Percentiles rank a stretch among this genome's conserved stretches.
These are phyloP conservation scores for Charaxes varanes DNA, from an alignment of 1,140 invertebrate species.

Conservation along the genomic window DNA sequence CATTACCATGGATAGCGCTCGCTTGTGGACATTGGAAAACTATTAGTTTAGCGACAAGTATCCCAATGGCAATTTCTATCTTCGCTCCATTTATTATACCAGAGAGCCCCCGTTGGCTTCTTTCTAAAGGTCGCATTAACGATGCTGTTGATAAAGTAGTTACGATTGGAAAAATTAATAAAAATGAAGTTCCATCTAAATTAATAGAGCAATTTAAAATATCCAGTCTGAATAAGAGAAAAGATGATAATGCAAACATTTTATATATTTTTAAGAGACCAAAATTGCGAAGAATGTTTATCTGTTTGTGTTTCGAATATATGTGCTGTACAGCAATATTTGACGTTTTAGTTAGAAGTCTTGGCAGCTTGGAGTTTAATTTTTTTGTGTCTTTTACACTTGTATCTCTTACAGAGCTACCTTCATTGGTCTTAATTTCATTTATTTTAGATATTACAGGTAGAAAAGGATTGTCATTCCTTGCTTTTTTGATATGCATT, in stretches of 20 bases:
- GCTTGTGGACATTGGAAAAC: conserved; percentile 80
- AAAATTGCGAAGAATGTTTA: conserved; percentile 39
- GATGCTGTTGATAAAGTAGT: conserved; percentile 77
- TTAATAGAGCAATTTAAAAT: conserved; percentile 47
- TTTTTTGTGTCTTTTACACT: conserved; percentile 56
- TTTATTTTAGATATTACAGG: conserved; percentile 51
- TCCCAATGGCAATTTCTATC: conserved; percentile 57
- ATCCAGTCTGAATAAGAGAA: conserved; percentile 23
- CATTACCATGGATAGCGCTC: conserved; percentile 79
- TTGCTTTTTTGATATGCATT: conserved; percentile 25
- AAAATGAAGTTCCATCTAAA: conserved; percentile 38
- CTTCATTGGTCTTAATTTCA: conserved; percentile 40
- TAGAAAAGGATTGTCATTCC: conserved; percentile 40
- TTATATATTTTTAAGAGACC: conserved; percentile 40
- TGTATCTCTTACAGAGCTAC: conserved; percentile 54
- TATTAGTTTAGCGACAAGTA: conserved; percentile 76
- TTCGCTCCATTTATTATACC: conserved; percentile 76
- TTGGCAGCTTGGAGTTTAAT: conserved; percentile 44
- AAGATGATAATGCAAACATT: conserved; percentile 26
- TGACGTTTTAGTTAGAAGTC: conserved; percentile 46
- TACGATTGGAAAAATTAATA: conserved; percentile 48
- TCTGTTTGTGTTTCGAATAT: conserved; percentile 42
- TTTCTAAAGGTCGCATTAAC: conserved; percentile 78
- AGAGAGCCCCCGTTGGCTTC: conserved; percentile 84
- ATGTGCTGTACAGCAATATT: conserved; percentile 44